Percentiles rank a stretch among this genome's conserved stretches.
Evolutionary conservation across 2,113 vertebrate genomes (phyloP).

Genomic region (Emydura subglobosa): DNA sequence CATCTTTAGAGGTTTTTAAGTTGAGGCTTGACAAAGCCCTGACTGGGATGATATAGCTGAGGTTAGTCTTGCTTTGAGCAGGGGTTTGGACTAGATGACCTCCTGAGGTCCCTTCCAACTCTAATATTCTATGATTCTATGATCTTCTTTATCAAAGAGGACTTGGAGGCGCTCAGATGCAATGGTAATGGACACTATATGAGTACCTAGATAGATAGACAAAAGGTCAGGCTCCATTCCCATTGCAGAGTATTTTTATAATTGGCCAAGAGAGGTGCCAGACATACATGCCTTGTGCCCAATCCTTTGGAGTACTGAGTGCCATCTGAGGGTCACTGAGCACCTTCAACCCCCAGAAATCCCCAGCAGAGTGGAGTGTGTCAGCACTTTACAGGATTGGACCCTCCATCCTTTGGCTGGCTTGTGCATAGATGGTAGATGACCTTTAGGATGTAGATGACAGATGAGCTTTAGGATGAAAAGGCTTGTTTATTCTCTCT

Average conservation of each 20-base stretch:
- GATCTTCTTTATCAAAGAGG: neutral
- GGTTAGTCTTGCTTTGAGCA: no score
- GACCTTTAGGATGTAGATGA: neutral
- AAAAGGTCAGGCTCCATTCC: neutral
- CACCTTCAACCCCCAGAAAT: neutral
- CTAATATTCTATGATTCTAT: no score
- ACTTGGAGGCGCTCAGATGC: neutral
- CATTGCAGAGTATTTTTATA: neutral
- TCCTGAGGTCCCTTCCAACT: no score
- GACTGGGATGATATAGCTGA: no score
- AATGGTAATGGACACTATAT: neutral
- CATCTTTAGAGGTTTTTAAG: no score
- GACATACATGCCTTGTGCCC: rapidly evolving
- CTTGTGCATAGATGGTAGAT: neutral
- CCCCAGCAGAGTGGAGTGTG: neutral
- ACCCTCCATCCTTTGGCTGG: neutral
- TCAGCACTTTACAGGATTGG: neutral
- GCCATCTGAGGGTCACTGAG: no score
- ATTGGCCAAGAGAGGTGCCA: neutral
- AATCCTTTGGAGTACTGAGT: neutral
- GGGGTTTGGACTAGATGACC: no score
- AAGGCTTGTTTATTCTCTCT: neutral
- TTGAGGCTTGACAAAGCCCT: no score
- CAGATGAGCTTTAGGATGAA: neutral
- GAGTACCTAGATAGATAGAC: neutral